Evolutionary conservation across 2,888 invertebrate species (phyloP).

Genomic region (Koerneria pararmatus): DNA sequence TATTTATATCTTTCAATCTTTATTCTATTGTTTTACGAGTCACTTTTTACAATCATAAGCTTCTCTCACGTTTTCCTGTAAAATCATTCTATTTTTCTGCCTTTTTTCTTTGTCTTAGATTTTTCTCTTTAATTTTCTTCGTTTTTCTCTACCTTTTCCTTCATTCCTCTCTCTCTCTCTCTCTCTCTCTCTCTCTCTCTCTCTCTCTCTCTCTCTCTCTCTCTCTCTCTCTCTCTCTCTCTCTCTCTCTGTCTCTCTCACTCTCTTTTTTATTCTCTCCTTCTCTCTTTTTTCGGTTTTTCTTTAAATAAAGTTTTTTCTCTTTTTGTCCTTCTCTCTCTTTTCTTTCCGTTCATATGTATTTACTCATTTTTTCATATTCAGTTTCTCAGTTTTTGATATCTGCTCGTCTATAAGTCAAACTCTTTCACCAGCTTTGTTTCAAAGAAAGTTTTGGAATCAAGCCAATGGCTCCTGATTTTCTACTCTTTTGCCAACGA

Average conservation of each 20-base stretch:
- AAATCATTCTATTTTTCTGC: background rate
- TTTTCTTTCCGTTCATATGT: background rate
- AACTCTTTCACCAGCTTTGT: too few relatives aligned
- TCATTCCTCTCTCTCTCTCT: slow-evolving; percentile 1
- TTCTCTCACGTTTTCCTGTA: background rate
- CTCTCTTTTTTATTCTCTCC: background rate
- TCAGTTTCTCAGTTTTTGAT: too few relatives aligned
- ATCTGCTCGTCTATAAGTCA: too few relatives aligned
- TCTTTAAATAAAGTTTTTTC: background rate
- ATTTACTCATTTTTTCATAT: too few relatives aligned
- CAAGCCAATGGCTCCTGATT: too few relatives aligned
- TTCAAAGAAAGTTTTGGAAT: too few relatives aligned
- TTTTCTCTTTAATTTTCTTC: background rate
- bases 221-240: slow-evolving; percentile 1
- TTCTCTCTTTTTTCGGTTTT: background rate
- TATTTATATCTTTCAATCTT: background rate
- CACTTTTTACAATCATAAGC: background rate
- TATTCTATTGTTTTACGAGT: background rate
- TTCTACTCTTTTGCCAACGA: too few relatives aligned
- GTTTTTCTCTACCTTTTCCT: background rate
- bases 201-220: background rate
- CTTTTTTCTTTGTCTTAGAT: background rate
- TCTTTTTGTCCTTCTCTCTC: background rate
- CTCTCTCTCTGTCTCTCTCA: background rate
- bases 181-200: background rate